Evolutionary conservation across 2,888 invertebrate genomes (phyloP), one percentile per base, ranked within the genome.

Genomic region (Rhaphigaster nebulosa): DNA sequence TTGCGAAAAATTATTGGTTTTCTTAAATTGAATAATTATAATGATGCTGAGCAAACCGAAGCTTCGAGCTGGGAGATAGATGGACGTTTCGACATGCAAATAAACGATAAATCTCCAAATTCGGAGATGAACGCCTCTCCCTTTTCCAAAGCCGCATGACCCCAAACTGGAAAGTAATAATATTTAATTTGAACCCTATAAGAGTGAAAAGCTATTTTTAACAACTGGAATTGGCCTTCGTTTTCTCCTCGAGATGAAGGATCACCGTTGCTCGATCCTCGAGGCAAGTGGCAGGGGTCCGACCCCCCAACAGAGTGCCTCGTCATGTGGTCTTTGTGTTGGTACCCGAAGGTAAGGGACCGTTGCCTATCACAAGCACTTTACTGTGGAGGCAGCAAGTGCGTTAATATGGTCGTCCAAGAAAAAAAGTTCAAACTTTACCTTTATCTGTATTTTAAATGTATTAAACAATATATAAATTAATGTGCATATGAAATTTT

Each of bases 131-230:
- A 80, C 23, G 41, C 80, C 12, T 38, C 12, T 80, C 41, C 23
- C 23, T 80, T 80, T 80, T 13, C 26, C 38, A 41, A 80, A 45
- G 80, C 41, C 41, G 41, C 41, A 6, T 41, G 41, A 41, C 41
- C 80, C 80, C 41, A 41, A 45, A 23, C 41, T 41, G 80, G 80
- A 80, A 41, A 80, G 80, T 80, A 80, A 80, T 80, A 80, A 80
- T 45, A 41, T 41, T 80, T 41, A 23, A 45, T 80, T 80, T 13
- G 20, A 29, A 18, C 26, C 12, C 23, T 80, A 23, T 80, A 12
- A 26, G 26, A 8, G 80, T 6, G 80, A 80, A 80, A 76, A 80
- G 10, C 80, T 23, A 65, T 65, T 80, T 41, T 41, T 80, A 13
- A 80, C 41, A 80, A 18, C 23, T 41, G 29, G 41, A 41, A 80